Conservation (phyloP, 2,113 vertebrate genomes). For the Silurus glanis region DNA sequence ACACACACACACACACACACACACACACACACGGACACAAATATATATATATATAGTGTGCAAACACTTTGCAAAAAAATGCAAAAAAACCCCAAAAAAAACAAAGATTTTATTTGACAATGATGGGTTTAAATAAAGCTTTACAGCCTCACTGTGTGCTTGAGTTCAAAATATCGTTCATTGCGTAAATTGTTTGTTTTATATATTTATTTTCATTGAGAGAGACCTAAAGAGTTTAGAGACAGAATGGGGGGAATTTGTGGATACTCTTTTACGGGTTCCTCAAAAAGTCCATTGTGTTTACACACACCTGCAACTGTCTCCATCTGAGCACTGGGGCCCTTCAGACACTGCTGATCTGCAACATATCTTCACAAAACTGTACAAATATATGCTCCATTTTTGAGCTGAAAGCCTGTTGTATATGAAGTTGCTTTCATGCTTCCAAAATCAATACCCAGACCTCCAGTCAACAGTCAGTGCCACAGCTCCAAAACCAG, state of each 20-base stretch:
- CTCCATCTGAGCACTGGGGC: constrained; percentile 26
- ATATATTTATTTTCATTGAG: neutral
- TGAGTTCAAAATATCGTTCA: neutral
- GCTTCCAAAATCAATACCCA: constrained; percentile 54
- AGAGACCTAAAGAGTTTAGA: neutral
- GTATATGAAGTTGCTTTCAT: constrained; percentile 32
- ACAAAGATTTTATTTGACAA: neutral
- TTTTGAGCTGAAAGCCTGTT: constrained; percentile 17
- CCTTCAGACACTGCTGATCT: constrained; percentile 38
- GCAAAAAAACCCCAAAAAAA: no score
- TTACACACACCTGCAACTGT: neutral
- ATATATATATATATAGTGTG: no score
- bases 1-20: no score
- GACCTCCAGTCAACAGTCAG: constrained; percentile 23
- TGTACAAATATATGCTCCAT: constrained; percentile 37
- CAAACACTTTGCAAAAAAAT: neutral
- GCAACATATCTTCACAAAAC: constrained; percentile 40
- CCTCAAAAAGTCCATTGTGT: neutral
- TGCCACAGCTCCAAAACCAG: constrained; percentile 44
- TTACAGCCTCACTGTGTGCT: neutral
- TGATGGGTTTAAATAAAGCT: neutral
- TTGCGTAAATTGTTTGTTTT: neutral
- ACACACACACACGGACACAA: no score
- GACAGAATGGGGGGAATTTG: neutral
- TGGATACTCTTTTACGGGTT: neutral